phyloP scores from a whole-genome alignment of 2,797 vertebrate genomes.

The Poecile montanus region DNA sequence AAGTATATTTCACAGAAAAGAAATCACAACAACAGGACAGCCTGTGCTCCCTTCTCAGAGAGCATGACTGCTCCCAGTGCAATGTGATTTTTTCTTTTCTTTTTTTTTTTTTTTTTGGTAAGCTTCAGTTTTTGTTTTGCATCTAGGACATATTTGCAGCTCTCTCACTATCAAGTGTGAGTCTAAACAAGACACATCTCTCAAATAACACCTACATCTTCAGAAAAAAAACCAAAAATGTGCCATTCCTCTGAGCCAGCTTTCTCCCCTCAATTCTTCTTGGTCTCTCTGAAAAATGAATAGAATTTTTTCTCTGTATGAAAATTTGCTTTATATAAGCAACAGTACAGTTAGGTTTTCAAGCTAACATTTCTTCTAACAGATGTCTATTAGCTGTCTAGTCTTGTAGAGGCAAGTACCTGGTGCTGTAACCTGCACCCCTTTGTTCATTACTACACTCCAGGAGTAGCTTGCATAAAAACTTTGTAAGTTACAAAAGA shows the following conservation, averaged over 20 bases:
- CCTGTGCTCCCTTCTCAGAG: neutral
- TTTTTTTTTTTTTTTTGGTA: neutral
- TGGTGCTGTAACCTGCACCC: neutral
- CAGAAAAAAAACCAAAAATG: neutral
- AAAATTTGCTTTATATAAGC: neutral
- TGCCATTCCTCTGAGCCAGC: neutral
- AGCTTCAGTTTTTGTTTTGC: neutral
- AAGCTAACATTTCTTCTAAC: neutral
- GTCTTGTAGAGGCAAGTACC: neutral
- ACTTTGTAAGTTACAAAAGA: neutral
- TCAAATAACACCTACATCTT: neutral
- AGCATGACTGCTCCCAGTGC: neutral
- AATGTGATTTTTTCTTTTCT: neutral
- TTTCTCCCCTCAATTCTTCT: neutral
- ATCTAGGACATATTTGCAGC: neutral
- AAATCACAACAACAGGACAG: neutral
- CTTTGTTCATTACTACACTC: neutral
- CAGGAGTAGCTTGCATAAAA: conserved; percentile 9
- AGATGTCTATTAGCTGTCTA: neutral
- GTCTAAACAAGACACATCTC: neutral
- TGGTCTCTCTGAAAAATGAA: neutral
- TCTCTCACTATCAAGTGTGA: neutral
- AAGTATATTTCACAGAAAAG: neutral
- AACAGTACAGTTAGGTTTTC: neutral
- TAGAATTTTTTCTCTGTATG: neutral